These are phyloP conservation scores for Axis porcinus DNA, from an alignment of 2,113 vertebrate species.

Conservation along the genomic window DNA sequence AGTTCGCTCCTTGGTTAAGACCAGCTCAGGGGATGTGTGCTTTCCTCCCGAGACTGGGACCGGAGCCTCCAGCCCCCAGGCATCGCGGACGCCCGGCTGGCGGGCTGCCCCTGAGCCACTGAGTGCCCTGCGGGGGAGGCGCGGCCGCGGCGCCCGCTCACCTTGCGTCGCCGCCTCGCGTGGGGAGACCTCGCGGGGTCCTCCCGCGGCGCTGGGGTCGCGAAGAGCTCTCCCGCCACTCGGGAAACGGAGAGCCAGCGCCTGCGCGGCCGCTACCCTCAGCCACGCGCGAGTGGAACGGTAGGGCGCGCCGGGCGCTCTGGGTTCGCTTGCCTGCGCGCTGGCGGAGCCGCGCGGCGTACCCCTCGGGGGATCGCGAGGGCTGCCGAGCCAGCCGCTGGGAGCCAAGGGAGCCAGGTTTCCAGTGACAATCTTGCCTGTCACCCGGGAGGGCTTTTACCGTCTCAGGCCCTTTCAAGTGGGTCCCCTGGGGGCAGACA, in stretches of 20 bases:
- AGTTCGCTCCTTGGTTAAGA: neutral
- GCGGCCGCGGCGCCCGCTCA: neutral
- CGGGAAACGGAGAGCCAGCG: neutral
- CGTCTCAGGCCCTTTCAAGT: neutral
- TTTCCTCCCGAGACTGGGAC: neutral
- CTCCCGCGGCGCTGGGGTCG: neutral
- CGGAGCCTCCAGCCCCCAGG: neutral
- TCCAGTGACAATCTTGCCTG: neutral
- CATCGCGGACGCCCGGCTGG: neutral
- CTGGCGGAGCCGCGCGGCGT: neutral
- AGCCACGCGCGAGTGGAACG: neutral
- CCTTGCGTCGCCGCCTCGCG: neutral
- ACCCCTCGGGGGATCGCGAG: neutral
- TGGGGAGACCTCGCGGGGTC: neutral
- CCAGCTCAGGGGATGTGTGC: neutral
- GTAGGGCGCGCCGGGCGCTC: neutral
- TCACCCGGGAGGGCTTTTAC: neutral
- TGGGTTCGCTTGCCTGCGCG: neutral
- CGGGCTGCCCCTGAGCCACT: neutral
- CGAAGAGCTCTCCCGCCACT: neutral
- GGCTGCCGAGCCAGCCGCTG: neutral
- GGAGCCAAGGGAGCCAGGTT: neutral
- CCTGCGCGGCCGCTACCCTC: neutral
- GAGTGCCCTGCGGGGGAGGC: neutral
- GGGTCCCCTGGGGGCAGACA: neutral